Base-by-base conservation (phyloP, 64 coral and sea anemone genomes). In the Anthopleura sola region DNA sequence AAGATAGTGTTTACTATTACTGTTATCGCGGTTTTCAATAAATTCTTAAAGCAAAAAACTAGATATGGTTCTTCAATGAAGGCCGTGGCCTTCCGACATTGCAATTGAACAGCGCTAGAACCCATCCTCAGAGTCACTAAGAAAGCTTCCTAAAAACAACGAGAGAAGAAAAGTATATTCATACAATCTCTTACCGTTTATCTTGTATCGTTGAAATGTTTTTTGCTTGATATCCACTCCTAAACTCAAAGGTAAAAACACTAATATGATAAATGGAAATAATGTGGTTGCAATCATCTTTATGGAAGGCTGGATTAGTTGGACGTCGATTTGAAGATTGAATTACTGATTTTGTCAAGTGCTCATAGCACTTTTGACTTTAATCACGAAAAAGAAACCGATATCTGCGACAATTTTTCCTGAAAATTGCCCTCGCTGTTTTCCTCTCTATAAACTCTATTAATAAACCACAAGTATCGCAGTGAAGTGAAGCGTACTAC, bases 401-500 rank as follows among this genome's bases (percentile, higher is more conserved):
- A 71, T 79, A 37, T 28, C 24, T 47, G 37, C 7, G 44, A 79
- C 36, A 3, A 40, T 79, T 79, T 79, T 79, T 79, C 20, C 18
- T 79, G 47, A 26, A 79, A 79, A 44, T 79, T 79, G 12, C 2
- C 66, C 66, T 79, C 76, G 24, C 3, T 76, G 74, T 79, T 79
- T 79, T 79, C 39, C 17, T 48, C 4, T 38, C 33, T 37, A 77
- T 19, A 77, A 77, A 37, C 37, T 34, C 31, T 79, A 44, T 79
- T 38, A 79, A 44, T 79, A 44, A 48, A 79, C 76, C 76, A 79
- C 76, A 79, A 79, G 76, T 48, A 44, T 48, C 8, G 37, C 37
- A 38, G 21, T 38, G 76, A 79, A 79, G 34, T 79, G 76, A 79
- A 79, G 76, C 76, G 76, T 79, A 79, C 19, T 38, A 79, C 24